A percentile compares a stretch with the other conserved stretches of the same genome.
Evolutionary conservation across 1,140 invertebrate genomes (phyloP).

Genomic region (Eurosta solidaginis): DNA sequence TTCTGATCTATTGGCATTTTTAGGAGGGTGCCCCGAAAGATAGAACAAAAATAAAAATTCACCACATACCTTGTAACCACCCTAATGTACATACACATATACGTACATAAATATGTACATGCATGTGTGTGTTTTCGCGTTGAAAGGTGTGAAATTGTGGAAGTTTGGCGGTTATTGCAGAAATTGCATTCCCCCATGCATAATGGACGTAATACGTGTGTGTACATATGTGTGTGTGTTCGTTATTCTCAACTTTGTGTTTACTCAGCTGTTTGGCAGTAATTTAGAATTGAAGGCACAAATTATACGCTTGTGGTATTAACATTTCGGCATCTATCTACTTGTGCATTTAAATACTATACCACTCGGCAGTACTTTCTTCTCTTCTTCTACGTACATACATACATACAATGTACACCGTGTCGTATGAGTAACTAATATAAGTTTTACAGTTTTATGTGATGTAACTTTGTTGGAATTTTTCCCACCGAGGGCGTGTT

Average conservation of each 20-base stretch:
- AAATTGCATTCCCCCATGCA: not conserved
- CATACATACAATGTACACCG: not conserved
- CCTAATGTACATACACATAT: not conserved
- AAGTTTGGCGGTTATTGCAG: not conserved
- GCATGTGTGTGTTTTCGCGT: not conserved
- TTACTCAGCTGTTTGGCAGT: not conserved
- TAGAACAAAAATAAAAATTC: not conserved
- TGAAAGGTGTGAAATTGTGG: not conserved
- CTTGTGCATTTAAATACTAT: not conserved
- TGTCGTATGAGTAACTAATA: not conserved
- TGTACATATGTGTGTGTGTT: not conserved
- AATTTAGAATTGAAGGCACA: not conserved
- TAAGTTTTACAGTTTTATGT: no score
- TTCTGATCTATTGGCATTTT: no score
- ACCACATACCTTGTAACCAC: not conserved
- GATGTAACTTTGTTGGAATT: no score
- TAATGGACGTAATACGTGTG: not conserved
- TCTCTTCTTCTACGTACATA: no score
- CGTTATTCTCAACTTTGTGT: not conserved
- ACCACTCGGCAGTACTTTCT: no score
- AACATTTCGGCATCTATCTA: not conserved
- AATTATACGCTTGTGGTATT: not conserved
- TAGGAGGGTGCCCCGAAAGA: no score
- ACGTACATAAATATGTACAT: not conserved
- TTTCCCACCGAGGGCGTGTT: no score